Conservation (phyloP, 2,888 invertebrate genomes). For the Gymnoscelis rufifasciata region DNA sequence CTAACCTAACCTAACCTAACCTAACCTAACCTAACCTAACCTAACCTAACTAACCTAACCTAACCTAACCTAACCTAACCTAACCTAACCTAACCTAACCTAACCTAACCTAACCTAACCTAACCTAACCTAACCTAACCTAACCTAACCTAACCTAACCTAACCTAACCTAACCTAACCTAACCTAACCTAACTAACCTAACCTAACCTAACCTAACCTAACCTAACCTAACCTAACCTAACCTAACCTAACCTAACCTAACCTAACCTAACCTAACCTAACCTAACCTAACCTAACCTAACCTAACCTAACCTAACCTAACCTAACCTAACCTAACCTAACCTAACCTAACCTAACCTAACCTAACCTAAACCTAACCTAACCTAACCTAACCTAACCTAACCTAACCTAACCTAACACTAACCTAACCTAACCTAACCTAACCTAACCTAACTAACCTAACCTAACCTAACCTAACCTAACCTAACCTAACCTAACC, state of each 20-base stretch:
- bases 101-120: constrained; percentile 32
- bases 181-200: constrained; percentile 28
- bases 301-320: background rate
- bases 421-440: constrained; percentile 25
- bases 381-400: constrained; percentile 19
- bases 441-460: constrained; percentile 20
- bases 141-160: constrained; percentile 31
- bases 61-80: constrained; percentile 28
- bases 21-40: constrained; percentile 28
- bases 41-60: constrained; percentile 29
- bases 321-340: background rate
- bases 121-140: constrained; percentile 30
- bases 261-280: constrained; percentile 10
- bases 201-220: constrained; percentile 30
- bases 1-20: constrained; percentile 28
- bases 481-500: constrained; percentile 29
- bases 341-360: background rate
- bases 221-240: constrained; percentile 29
- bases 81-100: constrained; percentile 32
- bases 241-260: constrained; percentile 11
- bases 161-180: constrained; percentile 32
- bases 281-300: background rate
- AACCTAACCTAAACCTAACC: constrained; percentile 33
- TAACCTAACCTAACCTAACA: constrained; percentile 23
- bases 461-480: constrained; percentile 19